Conservation (phyloP, 2,888 invertebrate genomes). For the Euclidia mi region DNA sequence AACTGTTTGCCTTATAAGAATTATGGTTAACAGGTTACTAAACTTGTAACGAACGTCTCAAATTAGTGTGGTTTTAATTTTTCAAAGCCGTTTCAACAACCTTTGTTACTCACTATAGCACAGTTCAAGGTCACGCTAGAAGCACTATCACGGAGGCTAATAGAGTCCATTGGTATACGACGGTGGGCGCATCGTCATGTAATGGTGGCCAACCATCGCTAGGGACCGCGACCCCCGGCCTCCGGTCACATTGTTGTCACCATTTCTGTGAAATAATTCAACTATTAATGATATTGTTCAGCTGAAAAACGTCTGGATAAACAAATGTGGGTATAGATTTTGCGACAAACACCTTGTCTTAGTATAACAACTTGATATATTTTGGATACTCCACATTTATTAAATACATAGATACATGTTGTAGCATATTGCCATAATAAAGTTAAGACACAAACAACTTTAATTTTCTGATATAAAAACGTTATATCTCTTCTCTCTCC, state of each 20-base stretch:
- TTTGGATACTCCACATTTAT: too few relatives aligned
- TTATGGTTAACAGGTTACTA: constrained; percentile 17
- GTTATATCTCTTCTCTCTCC: too few relatives aligned
- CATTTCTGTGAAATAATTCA: constrained; percentile 70
- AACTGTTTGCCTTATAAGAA: constrained; percentile 8
- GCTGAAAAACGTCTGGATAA: too few relatives aligned
- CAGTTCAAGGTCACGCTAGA: constrained; percentile 64
- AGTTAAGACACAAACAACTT: too few relatives aligned
- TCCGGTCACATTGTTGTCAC: constrained; percentile 86
- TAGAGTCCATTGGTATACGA: constrained; percentile 35
- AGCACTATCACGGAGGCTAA: constrained; percentile 46
- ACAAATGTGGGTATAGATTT: too few relatives aligned
- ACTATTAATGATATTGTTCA: neutral
- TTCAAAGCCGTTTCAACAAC: constrained; percentile 44
- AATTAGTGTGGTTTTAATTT: constrained; percentile 16
- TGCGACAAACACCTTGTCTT: too few relatives aligned
- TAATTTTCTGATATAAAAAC: too few relatives aligned
- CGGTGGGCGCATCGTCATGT: constrained; percentile 39
- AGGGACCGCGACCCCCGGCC: constrained; percentile 72
- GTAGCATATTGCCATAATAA: too few relatives aligned
- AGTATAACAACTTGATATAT: too few relatives aligned
- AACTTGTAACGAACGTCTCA: constrained; percentile 18
- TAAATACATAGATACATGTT: too few relatives aligned
- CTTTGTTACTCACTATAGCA: constrained; percentile 33
- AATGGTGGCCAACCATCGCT: constrained; percentile 79